Evolutionary conservation across 1,140 invertebrate species (phyloP).

Genomic region (Chelonus insularis): DNA sequence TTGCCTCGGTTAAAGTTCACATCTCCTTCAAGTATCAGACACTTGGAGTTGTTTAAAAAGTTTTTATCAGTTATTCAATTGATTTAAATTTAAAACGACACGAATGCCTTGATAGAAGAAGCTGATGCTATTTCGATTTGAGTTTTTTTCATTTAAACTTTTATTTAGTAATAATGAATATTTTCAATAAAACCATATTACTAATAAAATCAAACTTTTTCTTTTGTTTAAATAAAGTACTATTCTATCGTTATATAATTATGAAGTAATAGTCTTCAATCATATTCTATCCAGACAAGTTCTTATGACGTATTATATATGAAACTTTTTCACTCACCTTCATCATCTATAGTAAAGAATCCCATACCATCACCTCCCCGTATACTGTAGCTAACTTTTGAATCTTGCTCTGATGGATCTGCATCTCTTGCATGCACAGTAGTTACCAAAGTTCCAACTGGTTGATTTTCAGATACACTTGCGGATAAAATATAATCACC

Average conservation of each 20-base stretch:
- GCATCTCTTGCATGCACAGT: slow-evolving; percentile 77
- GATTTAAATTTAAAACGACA: too few species aligned
- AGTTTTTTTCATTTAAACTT: too few species aligned
- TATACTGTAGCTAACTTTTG: slow-evolving; percentile 83
- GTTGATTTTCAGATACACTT: slow-evolving; percentile 75
- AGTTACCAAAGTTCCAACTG: slow-evolving; percentile 73
- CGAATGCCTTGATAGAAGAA: too few species aligned
- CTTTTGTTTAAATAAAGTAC: slow-evolving; percentile 24
- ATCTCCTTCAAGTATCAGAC: too few species aligned
- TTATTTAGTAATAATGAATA: too few species aligned
- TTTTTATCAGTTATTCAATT: too few species aligned
- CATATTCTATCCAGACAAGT: neutral
- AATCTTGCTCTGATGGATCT: slow-evolving; percentile 77
- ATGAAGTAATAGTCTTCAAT: neutral
- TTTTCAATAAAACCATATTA: too few species aligned
- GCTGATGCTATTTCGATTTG: too few species aligned
- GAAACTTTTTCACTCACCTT: slow-evolving; percentile 67
- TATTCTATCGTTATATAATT: slow-evolving; percentile 23
- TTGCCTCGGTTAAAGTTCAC: too few species aligned
- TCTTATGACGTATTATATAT: slow-evolving; percentile 1
- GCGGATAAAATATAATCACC: slow-evolving; percentile 76
- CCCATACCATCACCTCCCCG: slow-evolving; percentile 87
- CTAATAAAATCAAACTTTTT: neutral
- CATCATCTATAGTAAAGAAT: slow-evolving; percentile 85
- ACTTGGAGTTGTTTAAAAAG: too few species aligned